Conservation (phyloP, 2,797 vertebrate species). For the Luscinia luscinia region DNA sequence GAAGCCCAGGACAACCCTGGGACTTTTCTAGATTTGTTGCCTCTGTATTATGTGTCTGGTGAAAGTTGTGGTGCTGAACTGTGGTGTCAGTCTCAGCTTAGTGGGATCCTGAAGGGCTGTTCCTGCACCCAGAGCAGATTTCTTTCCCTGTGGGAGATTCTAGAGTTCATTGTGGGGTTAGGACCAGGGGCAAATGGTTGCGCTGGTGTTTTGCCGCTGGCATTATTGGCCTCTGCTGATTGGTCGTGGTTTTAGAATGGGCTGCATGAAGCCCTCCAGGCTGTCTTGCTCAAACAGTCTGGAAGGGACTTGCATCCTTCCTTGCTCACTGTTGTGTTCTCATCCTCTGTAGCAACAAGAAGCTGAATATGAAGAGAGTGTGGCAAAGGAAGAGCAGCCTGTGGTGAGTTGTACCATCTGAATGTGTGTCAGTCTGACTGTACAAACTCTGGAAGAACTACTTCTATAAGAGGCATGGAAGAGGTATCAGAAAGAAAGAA, state of each 20-base stretch:
- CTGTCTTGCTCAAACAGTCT: neutral
- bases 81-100: neutral
- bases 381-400: slow-evolving; percentile 89
- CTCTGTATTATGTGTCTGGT: neutral
- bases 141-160: neutral
- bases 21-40: neutral
- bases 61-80: neutral
- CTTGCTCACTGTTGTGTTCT: neutral
- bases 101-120: neutral
- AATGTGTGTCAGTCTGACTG: neutral
- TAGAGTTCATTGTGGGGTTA: neutral
- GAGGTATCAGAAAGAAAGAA: neutral
- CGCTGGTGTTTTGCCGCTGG: neutral
- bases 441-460: neutral
- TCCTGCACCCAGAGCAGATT: neutral
- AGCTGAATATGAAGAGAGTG: slow-evolving; percentile 92
- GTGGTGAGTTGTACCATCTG: slow-evolving; percentile 82
- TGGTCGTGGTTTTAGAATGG: neutral
- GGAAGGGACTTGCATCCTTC: neutral
- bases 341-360: slow-evolving; percentile 85
- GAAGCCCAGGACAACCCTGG: neutral
- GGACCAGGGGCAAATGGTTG: neutral
- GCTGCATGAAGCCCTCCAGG: neutral
- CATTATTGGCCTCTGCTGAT: neutral
- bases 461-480: neutral